These are phyloP conservation scores for Rotaria magnacalcarata DNA, from an alignment of 2,888 invertebrate genomes.

Conservation along the genomic window DNA sequence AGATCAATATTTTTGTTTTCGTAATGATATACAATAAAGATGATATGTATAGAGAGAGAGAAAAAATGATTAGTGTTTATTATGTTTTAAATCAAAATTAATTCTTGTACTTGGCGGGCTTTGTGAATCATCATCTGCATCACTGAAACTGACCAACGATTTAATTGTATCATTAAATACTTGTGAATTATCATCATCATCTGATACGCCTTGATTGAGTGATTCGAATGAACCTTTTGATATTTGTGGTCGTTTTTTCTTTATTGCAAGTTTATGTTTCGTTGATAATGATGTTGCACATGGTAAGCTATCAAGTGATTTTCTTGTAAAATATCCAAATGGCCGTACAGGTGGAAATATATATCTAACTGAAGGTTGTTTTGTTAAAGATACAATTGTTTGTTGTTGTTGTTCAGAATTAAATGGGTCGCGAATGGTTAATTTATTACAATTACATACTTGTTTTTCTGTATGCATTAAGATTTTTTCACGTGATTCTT, in stretches of 20 bases:
- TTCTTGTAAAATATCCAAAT: slow-evolving; percentile 19
- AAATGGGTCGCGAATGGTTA: background rate
- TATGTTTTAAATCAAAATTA: background rate
- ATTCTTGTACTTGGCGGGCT: background rate
- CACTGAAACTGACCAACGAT: background rate
- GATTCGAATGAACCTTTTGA: background rate
- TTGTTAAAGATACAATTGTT: background rate
- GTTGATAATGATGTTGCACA: background rate
- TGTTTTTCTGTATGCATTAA: background rate
- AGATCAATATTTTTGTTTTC: too few relatives aligned
- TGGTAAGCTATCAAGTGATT: background rate
- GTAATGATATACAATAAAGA: too few relatives aligned
- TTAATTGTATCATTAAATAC: background rate
- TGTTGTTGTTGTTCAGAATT: background rate
- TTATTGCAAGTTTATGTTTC: background rate
- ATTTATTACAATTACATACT: slow-evolving; percentile 24
- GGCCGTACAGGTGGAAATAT: slow-evolving; percentile 24
- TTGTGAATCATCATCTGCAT: background rate
- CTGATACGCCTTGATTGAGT: background rate
- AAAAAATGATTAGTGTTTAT: background rate
- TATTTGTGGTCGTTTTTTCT: background rate
- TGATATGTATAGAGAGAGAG: too few relatives aligned
- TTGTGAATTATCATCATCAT: background rate
- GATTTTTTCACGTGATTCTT: slow-evolving; percentile 5
- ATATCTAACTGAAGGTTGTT: background rate